Base-by-base conservation (phyloP, 2,888 invertebrate species). In the Dasypogon diadema region DNA sequence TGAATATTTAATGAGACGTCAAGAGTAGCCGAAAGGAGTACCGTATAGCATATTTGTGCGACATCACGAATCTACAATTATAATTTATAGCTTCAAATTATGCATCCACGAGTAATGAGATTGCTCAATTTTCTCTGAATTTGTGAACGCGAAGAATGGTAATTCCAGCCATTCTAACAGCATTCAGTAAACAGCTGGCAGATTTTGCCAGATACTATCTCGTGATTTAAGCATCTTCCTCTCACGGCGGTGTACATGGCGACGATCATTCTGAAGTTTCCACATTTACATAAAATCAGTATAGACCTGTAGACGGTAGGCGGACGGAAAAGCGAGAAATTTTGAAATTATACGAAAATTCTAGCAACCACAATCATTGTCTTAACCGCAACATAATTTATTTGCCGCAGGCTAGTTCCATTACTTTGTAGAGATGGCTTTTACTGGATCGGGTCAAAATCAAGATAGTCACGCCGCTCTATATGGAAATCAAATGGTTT, bases 11-110 rank as follows among this genome's bases (percentile, higher is more conserved):
- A n/a, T n/a, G n/a, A n/a, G n/a, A n/a, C n/a, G n/a, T n/a, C n/a
- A n/a, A n/a, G n/a, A n/a, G n/a, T n/a, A n/a, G n/a, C n/a, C n/a
- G n/a, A n/a, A n/a, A n/a, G n/a, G n/a, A n/a, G n/a, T n/a, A n/a
- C n/a, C n/a, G n/a, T n/a, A n/a, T n/a, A n/a, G 48, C 30, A 54
- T 70, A n/a, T 26, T 51, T 34, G 18, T 26, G 8, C 26, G 18
- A 30, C 54, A 54, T 51, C 70, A 70, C 70, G 70, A 70, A 26
- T 26, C 54, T 10, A 54, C 70, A 70, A 70, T 70, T 70, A 70
- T 34, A 54, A 70, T 54, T 65, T 65, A 65, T 48, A 65, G 48
- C 65, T 14, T 46, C 6, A 54, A 70, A 70, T 70, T 54, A 51
- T 70, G 30, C 16, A 54, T 16, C 30, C 54, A 30, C 14, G 18